Conservation (phyloP, 2,113 vertebrate genomes). For the Henicopernis longicauda region DNA sequence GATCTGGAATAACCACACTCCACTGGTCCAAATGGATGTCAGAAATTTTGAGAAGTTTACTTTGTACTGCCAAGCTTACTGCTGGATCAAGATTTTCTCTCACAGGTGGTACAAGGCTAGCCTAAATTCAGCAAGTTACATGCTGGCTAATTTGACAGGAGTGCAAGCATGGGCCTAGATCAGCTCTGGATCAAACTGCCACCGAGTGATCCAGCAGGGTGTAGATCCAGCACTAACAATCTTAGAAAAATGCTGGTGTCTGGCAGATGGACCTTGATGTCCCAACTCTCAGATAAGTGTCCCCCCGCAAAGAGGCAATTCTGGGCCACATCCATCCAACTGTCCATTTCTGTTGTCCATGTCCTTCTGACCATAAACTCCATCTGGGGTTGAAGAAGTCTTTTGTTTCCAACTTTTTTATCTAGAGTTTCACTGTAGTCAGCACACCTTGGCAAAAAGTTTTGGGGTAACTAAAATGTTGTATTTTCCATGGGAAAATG, state of each 20-base stretch:
- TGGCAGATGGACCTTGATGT: neutral
- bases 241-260: neutral
- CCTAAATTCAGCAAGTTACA: neutral
- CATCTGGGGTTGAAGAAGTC: neutral
- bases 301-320: neutral
- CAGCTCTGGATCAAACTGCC: neutral
- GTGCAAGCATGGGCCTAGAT: neutral
- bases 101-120: neutral
- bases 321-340: neutral
- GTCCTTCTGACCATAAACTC: neutral
- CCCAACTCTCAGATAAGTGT: neutral
- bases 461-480: neutral
- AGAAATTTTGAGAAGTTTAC: neutral
- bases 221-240: neutral
- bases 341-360: neutral
- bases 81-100: neutral
- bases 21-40: neutral
- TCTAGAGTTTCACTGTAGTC: neutral
- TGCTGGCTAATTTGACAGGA: neutral
- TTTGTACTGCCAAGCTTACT: neutral
- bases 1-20: neutral
- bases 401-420: neutral
- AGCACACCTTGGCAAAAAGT: neutral
- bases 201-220: neutral
- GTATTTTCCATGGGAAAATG: neutral